Conservation (phyloP, 2,797 vertebrate genomes). For the Morelia viridis region DNA sequence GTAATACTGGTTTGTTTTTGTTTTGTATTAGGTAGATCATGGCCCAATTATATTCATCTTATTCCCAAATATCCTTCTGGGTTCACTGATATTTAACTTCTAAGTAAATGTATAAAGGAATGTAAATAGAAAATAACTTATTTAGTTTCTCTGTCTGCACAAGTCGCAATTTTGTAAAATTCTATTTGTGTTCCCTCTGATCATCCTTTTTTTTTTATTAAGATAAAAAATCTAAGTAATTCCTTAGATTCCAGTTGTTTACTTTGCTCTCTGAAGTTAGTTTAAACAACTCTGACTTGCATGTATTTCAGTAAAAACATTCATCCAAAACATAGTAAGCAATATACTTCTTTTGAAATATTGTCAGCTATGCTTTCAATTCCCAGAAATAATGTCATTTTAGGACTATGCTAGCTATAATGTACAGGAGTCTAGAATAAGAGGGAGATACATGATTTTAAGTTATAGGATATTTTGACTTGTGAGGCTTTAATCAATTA, state of each 20-base stretch:
- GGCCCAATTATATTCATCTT: neutral
- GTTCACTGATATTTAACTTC: neutral
- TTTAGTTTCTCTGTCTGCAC: neutral
- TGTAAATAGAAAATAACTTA: neutral
- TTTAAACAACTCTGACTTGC: neutral
- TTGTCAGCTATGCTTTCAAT: neutral
- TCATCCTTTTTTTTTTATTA: neutral
- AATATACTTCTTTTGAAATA: neutral
- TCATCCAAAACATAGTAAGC: neutral
- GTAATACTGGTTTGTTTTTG: neutral
- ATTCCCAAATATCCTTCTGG: neutral
- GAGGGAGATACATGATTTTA: neutral
- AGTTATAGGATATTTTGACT: neutral
- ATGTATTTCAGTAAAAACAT: neutral
- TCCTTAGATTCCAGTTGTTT: neutral
- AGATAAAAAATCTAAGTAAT: neutral
- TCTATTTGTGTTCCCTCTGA: neutral
- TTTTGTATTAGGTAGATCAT: neutral
- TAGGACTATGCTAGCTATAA: neutral
- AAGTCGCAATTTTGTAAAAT: neutral
- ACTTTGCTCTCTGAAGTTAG: neutral
- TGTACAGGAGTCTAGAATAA: neutral
- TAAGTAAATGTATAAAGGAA: neutral
- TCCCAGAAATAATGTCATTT: neutral
- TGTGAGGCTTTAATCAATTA: neutral